A percentile compares a stretch with the other conserved stretches of the same genome.
phyloP scores from a whole-genome alignment of 2,797 vertebrate genomes.

The Petrocephalus sullivani region DNA sequence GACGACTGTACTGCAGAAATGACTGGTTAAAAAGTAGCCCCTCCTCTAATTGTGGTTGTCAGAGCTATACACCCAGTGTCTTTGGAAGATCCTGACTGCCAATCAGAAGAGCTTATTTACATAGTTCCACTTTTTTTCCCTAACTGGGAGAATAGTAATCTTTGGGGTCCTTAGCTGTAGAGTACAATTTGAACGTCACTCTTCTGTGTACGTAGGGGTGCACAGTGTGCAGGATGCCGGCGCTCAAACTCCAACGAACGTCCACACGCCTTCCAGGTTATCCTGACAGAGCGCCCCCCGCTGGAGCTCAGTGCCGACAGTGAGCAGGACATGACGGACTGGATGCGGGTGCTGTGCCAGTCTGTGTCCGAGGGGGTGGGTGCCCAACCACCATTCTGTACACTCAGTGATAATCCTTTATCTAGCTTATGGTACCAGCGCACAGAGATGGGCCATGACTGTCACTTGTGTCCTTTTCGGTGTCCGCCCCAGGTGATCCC shows the following conservation, averaged over 20 bases:
- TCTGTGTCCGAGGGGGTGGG: constrained; percentile 94
- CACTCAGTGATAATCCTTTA: not conserved
- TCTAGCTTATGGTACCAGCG: not conserved
- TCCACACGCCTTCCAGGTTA: constrained; percentile 90
- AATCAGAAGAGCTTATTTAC: not conserved
- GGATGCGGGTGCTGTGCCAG: constrained; percentile 95
- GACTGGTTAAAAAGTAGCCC: not conserved
- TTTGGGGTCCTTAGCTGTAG: not conserved
- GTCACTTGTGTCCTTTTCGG: not conserved
- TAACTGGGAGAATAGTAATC: not conserved
- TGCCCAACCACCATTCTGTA: not conserved
- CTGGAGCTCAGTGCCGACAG: constrained; percentile 83
- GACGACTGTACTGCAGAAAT: not conserved
- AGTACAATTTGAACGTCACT: not conserved
- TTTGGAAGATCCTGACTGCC: not conserved
- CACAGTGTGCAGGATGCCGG: constrained; percentile 92
- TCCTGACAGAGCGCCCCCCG: constrained; percentile 80
- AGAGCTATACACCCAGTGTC: not conserved
- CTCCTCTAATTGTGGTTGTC: not conserved
- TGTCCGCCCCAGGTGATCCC: constrained; percentile 74
- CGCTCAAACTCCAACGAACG: constrained; percentile 83
- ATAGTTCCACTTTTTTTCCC: not conserved
- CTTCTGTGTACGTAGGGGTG: constrained; percentile 63
- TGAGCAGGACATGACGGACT: constrained; percentile 91
- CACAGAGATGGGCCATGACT: not conserved